Conservation (phyloP, 1,140 invertebrate species). For the Sitodiplosis mosellana region DNA sequence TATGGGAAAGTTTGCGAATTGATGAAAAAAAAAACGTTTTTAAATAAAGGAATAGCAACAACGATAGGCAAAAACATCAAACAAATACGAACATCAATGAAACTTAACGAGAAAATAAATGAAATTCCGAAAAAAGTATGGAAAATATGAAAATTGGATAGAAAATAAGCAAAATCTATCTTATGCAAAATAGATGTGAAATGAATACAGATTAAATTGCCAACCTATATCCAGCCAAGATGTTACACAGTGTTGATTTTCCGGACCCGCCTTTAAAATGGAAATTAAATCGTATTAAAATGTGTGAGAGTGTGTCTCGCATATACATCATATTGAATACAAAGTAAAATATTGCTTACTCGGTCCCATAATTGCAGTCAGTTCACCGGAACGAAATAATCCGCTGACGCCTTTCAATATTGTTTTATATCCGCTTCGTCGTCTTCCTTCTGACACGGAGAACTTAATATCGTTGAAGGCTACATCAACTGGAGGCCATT, state of each 20-base stretch:
- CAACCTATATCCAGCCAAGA: constrained; percentile 78
- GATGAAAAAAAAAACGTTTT: no score
- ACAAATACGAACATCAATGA: no score
- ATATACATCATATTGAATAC: neutral
- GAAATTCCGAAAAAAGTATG: no score
- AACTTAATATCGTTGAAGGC: constrained; percentile 71
- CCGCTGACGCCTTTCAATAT: constrained; percentile 74
- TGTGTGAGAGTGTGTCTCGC: no score
- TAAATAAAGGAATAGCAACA: no score
- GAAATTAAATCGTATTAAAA: neutral
- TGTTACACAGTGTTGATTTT: constrained; percentile 83
- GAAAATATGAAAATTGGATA: no score
- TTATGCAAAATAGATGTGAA: no score
- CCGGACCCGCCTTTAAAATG: constrained; percentile 44
- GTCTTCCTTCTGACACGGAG: constrained; percentile 61
- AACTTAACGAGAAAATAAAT: no score
- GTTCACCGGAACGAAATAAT: constrained; percentile 52
- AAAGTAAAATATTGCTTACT: neutral
- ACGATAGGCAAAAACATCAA: no score
- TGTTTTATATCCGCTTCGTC: constrained; percentile 57
- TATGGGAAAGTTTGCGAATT: no score
- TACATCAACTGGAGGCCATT: constrained; percentile 69
- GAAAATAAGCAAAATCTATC: no score
- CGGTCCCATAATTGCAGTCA: constrained; percentile 87
- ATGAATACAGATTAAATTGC: constrained; percentile 13